phyloP scores from a whole-genome alignment of 2,888 invertebrate species.

The Xiphydria camelus region DNA sequence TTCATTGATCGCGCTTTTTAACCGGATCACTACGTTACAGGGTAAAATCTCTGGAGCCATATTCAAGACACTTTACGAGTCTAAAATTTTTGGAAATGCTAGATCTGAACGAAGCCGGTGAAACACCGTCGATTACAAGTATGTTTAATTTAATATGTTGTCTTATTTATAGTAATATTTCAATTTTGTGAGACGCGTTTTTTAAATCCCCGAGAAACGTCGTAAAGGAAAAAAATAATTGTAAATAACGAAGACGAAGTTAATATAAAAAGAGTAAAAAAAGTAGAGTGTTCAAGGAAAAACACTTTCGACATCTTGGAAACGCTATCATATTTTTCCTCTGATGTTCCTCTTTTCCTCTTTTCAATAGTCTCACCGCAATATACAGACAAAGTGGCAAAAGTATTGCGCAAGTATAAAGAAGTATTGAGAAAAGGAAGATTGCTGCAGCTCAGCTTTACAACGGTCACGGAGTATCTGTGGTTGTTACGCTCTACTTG shows the following conservation, averaged over 20 bases:
- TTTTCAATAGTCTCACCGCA: slow-evolving; percentile 68
- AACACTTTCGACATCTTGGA: too few species aligned
- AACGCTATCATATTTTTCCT: neutral
- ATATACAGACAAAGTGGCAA: slow-evolving; percentile 72
- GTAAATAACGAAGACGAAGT: too few species aligned
- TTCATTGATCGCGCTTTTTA: too few species aligned
- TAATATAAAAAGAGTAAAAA: slow-evolving; percentile 2
- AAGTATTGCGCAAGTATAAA: slow-evolving; percentile 77
- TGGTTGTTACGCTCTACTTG: slow-evolving; percentile 85
- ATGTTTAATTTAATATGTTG: slow-evolving; percentile 21
- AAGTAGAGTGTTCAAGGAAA: too few species aligned
- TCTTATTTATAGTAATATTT: too few species aligned
- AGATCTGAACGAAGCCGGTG: slow-evolving; percentile 66
- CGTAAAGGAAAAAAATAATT: too few species aligned
- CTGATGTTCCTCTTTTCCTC: too few species aligned
- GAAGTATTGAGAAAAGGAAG: slow-evolving; percentile 74
- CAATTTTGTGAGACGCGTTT: too few species aligned
- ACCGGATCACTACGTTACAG: slow-evolving; percentile 65
- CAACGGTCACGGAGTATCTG: slow-evolving; percentile 88
- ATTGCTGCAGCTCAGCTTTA: slow-evolving; percentile 78
- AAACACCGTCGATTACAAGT: slow-evolving; percentile 70
- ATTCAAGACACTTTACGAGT: slow-evolving; percentile 81
- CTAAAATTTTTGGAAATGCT: slow-evolving; percentile 81
- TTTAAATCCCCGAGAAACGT: too few species aligned
- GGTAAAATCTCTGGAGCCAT: slow-evolving; percentile 88